phyloP scores from a whole-genome alignment of 2,888 invertebrate species.

The Tipula vernalis region DNA sequence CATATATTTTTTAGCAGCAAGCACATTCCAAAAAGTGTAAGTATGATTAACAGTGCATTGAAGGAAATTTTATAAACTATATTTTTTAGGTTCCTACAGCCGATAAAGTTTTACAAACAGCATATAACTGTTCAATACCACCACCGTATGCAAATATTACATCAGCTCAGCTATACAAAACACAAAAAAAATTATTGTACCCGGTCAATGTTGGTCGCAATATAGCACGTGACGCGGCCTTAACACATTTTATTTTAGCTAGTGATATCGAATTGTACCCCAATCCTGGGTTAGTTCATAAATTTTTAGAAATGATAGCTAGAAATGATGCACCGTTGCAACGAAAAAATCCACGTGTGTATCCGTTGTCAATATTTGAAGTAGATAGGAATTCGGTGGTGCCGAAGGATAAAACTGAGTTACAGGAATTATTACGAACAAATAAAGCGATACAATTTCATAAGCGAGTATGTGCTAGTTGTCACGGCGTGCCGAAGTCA shows the following conservation, averaged over 20 bases:
- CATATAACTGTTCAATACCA: conserved; percentile 57
- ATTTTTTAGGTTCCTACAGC: conserved; percentile 49
- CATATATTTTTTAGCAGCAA: conserved; percentile 80
- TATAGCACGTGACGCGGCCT: conserved; percentile 70
- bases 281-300: conserved; percentile 63
- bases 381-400: conserved; percentile 52
- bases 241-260: conserved; percentile 70
- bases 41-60: background rate
- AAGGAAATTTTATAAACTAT: background rate
- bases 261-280: conserved; percentile 89
- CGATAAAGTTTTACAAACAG: conserved; percentile 44
- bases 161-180: conserved; percentile 58
- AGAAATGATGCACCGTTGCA: conserved; percentile 53
- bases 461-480: conserved; percentile 76
- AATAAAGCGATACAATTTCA: conserved; percentile 84
- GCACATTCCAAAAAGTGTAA: conserved; percentile 62
- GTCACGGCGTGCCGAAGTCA: conserved; percentile 77
- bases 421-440: conserved; percentile 57
- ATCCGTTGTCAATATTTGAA: conserved; percentile 82
- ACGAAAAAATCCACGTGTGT: conserved; percentile 55
- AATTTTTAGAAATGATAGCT: conserved; percentile 76
- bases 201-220: conserved; percentile 86
- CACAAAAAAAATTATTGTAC: conserved; percentile 67
- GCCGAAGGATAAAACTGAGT: conserved; percentile 60
- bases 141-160: conserved; percentile 58